A percentile compares a stretch with the other conserved stretches of the same genome.
These are phyloP conservation scores for Physella acuta DNA, from an alignment of 1,140 invertebrate genomes.

Conservation along the genomic window DNA sequence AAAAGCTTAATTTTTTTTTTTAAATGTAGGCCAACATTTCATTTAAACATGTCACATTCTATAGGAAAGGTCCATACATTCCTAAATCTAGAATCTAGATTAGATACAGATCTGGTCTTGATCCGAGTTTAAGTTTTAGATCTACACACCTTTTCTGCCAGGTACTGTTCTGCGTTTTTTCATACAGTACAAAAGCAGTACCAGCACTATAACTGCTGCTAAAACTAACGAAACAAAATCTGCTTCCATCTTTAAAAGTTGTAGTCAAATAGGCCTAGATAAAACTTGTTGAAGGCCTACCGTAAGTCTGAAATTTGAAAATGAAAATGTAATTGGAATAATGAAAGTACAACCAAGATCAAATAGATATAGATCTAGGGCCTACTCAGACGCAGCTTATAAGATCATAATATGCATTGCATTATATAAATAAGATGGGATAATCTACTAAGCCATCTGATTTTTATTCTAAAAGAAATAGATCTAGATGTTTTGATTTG, in stretches of 20 bases:
- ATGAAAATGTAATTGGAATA: too few species aligned
- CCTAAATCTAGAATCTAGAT: background rate
- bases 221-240: background rate
- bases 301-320: too few species aligned
- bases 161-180: background rate
- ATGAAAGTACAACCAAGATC: too few species aligned
- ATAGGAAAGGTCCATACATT: background rate
- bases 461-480: too few species aligned
- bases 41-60: background rate
- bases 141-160: background rate
- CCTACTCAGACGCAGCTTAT: too few species aligned
- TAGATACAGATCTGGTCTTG: background rate
- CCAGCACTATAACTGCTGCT: background rate
- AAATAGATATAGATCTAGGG: too few species aligned
- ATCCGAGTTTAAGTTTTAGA: background rate
- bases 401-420: too few species aligned
- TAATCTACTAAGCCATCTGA: too few species aligned
- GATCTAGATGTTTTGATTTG: too few species aligned
- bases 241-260: background rate
- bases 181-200: constrained; percentile 1
- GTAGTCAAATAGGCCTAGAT: background rate
- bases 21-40: background rate
- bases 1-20: background rate
- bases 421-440: too few species aligned
- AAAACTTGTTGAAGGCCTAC: background rate